phyloP scores from a whole-genome alignment of 2,888 invertebrate species.

The Platycnemis pennipes region DNA sequence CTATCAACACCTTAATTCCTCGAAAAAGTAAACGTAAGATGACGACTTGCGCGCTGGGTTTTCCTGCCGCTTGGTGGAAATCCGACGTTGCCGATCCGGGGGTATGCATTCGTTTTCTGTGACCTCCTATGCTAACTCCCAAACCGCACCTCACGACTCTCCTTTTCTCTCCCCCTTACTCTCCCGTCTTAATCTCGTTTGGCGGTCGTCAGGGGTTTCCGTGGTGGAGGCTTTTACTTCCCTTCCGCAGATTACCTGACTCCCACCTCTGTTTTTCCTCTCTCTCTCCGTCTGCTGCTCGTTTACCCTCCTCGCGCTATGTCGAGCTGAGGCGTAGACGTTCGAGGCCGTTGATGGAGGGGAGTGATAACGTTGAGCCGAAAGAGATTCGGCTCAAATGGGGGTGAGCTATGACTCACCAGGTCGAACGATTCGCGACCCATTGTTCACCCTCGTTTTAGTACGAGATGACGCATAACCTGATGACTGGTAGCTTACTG shows the following conservation, averaged over 20 bases:
- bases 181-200: slow-evolving; percentile 44
- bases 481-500: too few species aligned
- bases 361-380: too few species aligned
- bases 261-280: too few species aligned
- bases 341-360: too few species aligned
- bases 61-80: not conserved
- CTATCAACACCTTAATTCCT: not conserved
- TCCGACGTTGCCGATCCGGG: not conserved
- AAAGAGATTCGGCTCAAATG: too few species aligned
- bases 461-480: too few species aligned
- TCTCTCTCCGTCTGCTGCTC: not conserved
- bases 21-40: not conserved
- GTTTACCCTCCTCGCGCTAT: not conserved
- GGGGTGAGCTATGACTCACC: too few species aligned
- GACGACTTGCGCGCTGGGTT: not conserved
- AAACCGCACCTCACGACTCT: not conserved
- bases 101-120: not conserved
- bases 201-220: slow-evolving; percentile 47
- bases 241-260: not conserved
- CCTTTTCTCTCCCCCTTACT: not conserved
- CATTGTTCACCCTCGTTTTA: too few species aligned
- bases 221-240: slow-evolving; percentile 38
- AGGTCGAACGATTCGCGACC: too few species aligned
- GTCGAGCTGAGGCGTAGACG: not conserved
- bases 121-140: not conserved